Evolutionary conservation across 2,888 invertebrate genomes (phyloP), one percentile per base, ranked within the genome.

Genomic region (Plagodis pulveraria): DNA sequence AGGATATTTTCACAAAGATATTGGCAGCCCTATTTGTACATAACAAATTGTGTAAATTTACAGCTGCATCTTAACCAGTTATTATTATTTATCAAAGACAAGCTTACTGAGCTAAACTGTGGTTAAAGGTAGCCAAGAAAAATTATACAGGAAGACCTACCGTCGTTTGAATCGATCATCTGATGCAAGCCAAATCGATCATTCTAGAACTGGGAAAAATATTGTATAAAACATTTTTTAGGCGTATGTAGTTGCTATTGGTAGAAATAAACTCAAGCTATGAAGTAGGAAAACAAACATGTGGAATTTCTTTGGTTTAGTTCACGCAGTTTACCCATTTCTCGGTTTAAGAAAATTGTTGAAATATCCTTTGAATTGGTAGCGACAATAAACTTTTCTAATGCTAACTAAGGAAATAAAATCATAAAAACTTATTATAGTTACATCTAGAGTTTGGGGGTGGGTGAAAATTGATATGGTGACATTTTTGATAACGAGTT

Each of bases 31-130:
- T 61, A 54, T 33, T 38, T 50, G 67, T 64, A 66, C 65, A 59
- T 71, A 69, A 84, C 80, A 78, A 84, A 84, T 82, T 67, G 74
- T 55, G 65, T 69, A 71, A 73, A 80, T 58, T 66, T 56, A 44
- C 62, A 53, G 50, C 48, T 53, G 67, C 56, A 58, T 60, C 66
- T 71, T 64, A 80, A 76, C 80, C 74, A 67, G 77, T 83, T 80
- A 85, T 85, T 86, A 85, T 81, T 77, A 86, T 86, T 83, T 81
- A 86, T 86, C 84, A 83, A 78, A 75, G 69, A 69, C 75, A 73
- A 68, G 53, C 49, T 69, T 72, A 75, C 73, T 74, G 80, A 80
- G 81, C 77, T 75, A 77, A 82, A 81, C 80, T 69, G 76, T 76
- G 71, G 74, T 75, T 84, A 82, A 82, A 73, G 74, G 76, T 74